A percentile compares a stretch with the other conserved stretches of the same genome.
These are phyloP conservation scores for Tetragonula clypearis DNA, from an alignment of 1,140 invertebrate species.

Conservation along the genomic window DNA sequence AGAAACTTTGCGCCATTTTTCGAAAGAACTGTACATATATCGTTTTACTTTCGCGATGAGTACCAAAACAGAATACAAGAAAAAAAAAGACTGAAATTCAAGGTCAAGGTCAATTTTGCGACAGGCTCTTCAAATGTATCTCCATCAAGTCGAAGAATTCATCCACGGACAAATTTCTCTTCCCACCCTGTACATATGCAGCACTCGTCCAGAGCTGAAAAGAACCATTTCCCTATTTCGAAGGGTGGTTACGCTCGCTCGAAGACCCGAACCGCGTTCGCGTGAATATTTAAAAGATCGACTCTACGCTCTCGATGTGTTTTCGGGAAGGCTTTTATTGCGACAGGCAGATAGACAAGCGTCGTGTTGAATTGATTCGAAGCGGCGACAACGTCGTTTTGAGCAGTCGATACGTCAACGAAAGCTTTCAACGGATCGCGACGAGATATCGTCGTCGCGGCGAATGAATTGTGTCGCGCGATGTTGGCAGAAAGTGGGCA, in stretches of 20 bases:
- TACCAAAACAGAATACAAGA: no score
- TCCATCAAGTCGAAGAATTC: no score
- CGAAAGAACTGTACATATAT: no score
- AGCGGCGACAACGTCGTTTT: not conserved
- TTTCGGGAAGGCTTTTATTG: not conserved
- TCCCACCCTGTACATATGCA: not conserved
- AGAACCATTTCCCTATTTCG: not conserved
- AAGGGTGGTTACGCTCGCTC: not conserved
- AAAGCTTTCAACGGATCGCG: not conserved
- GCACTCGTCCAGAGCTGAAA: not conserved
- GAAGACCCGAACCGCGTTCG: not conserved
- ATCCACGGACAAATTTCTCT: no score
- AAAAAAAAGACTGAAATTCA: no score
- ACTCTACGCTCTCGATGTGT: not conserved
- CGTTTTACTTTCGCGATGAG: no score
- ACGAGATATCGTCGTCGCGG: not conserved
- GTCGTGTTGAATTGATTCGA: constrained; percentile 15
- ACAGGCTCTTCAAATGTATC: no score
- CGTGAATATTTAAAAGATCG: constrained; percentile 29
- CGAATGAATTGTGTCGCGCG: constrained; percentile 22
- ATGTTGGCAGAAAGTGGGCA: not conserved
- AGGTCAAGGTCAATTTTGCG: no score
- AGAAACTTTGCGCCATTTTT: not conserved
- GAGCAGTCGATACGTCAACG: not conserved
- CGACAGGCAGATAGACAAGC: no score